Evolutionary conservation across 1,140 invertebrate genomes (phyloP), one percentile per base, ranked within the genome.

Genomic region (Bombus turneri): DNA sequence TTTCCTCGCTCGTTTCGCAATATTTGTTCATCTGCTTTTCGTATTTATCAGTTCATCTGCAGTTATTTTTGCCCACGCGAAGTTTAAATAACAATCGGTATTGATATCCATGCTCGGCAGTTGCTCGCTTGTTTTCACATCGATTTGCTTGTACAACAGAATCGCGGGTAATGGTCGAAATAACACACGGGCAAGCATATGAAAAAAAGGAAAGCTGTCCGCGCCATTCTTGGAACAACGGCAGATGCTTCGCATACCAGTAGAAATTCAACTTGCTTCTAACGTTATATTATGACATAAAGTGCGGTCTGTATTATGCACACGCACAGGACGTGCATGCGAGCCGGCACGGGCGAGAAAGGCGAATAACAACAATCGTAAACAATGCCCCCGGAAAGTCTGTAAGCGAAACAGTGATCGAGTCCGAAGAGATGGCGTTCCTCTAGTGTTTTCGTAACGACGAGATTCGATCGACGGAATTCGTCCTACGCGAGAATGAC

Each of bases 251-350:
- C 85, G 72, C 88, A 89, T 90, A 90, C 88, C 85, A 18, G 25
- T 47, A 81, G 59, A 73, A 87, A 87, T 89, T 86, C 81, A 81
- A 71, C 85, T 82, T 85, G 72, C 74, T 84, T 90, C 87, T 84
- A 87, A 84, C 88, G 85, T 89, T 87, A 80, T 85, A 89, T 90
- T 82, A 85, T 72, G 73, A 81, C 82, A 85, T 90, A 89, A 90
- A 90, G 75, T 72, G 12, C 31, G 34, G 28, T 0, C 53, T 37
- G 74, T 47, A 83, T 90, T 87, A 85, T 59, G 81, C 22, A 57
- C 85, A 82, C 85, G 85, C 81, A 87, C 81, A 81, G 22, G 66
- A 83, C n/a, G 62, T 34, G 76, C 64, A 80, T 81, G 88, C 83
- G 53, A 84, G 37, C 13, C 73, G 62, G 39, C 22, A 62, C 62